phyloP scores from a whole-genome alignment of 2,888 invertebrate species.

The Maniola hyperantus region DNA sequence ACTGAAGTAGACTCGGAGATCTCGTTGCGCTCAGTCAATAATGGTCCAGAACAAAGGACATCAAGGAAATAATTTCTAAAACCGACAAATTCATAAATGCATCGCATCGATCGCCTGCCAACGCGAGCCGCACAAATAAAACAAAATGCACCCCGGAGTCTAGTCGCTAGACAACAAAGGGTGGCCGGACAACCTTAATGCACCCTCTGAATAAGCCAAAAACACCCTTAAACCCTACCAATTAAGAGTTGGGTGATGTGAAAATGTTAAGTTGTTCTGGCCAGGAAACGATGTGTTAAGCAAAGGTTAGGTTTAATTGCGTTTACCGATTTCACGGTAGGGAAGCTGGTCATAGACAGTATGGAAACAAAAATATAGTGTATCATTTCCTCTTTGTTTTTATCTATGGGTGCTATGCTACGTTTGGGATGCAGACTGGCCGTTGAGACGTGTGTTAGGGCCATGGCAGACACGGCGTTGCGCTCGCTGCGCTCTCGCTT shows the following conservation, averaged over 20 bases:
- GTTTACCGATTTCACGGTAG: conserved; percentile 72
- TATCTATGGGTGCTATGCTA: not conserved
- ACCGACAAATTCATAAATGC: conserved; percentile 49
- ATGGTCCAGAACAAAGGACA: conserved; percentile 10
- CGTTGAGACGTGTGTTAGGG: too few relatives aligned
- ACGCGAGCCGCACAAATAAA: conserved; percentile 68
- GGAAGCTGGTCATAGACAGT: conserved; percentile 42
- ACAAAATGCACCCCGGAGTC: conserved; percentile 72
- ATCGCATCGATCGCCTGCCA: conserved; percentile 48
- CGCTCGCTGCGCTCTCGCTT: too few relatives aligned
- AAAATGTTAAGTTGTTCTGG: conserved; percentile 30
- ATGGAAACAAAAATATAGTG: conserved; percentile 12
- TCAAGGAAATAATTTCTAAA: conserved; percentile 32
- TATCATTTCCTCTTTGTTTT: conserved; percentile 3
- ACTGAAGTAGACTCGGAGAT: too few relatives aligned
- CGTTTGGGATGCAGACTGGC: not conserved
- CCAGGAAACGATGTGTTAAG: conserved; percentile 74
- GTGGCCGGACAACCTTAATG: conserved; percentile 56
- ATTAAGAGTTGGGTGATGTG: conserved; percentile 40
- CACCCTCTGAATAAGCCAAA: conserved; percentile 40
- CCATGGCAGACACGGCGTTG: too few relatives aligned
- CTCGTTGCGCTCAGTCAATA: too few relatives aligned
- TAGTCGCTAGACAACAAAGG: conserved; percentile 79
- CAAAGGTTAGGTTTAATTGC: conserved; percentile 74
- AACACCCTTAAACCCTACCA: conserved; percentile 37